phyloP scores from a whole-genome alignment of 2,113 vertebrate genomes.

The Plotosus lineatus region DNA sequence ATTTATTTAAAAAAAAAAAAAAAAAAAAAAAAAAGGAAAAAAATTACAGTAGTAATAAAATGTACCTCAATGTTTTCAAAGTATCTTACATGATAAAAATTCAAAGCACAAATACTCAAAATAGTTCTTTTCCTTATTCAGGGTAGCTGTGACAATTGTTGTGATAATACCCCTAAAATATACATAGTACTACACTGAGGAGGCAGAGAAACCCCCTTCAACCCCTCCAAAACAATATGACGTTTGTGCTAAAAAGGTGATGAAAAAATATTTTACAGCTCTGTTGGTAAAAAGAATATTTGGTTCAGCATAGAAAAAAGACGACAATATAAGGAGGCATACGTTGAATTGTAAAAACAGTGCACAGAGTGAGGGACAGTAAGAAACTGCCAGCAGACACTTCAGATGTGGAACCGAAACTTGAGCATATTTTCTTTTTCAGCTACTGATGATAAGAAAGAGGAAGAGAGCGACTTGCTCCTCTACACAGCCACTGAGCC shows the following conservation, averaged over 20 bases:
- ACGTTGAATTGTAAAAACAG: neutral
- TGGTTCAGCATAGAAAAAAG: constrained; percentile 19
- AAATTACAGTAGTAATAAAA: constrained; percentile 63
- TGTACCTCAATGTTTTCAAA: constrained; percentile 72
- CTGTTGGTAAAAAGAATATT: constrained; percentile 7
- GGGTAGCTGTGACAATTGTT: constrained; percentile 48
- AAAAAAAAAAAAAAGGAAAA: constrained; percentile 20
- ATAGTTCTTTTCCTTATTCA: constrained; percentile 72
- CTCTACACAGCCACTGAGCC: neutral
- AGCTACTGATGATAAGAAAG: constrained; percentile 1
- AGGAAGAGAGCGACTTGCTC: constrained; percentile 11
- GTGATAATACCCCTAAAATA: constrained; percentile 51
- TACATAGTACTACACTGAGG: constrained; percentile 37
- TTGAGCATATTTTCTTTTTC: neutral
- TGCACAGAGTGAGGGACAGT: neutral
- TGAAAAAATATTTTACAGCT: neutral
- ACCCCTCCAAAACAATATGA: neutral
- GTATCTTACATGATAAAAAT: constrained; percentile 70
- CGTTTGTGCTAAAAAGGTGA: neutral
- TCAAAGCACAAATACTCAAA: constrained; percentile 78
- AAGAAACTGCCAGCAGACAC: neutral
- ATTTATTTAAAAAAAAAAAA: constrained; percentile 67
- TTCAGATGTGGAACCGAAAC: constrained; percentile 31
- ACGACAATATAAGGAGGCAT: neutral
- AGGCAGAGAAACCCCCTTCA: no score